A percentile compares a stretch with the other conserved stretches of the same genome.
These are phyloP conservation scores for Enteromius thamalakanensis DNA, from an alignment of 2,797 vertebrate genomes.

Conservation along the genomic window DNA sequence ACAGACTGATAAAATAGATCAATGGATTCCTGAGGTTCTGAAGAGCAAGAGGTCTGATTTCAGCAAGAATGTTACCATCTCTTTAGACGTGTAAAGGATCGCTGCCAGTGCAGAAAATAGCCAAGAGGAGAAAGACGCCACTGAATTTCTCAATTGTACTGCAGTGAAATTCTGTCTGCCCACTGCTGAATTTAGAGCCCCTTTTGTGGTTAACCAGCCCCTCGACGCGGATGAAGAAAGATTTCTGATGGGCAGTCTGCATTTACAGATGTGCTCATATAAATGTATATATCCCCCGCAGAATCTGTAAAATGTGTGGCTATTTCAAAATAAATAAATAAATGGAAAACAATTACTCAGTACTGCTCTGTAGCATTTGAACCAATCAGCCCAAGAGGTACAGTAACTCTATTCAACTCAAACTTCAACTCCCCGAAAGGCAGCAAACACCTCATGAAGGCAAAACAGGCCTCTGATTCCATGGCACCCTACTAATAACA, in stretches of 20 bases:
- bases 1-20: constrained; percentile 33
- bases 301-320: neutral
- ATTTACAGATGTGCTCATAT: constrained; percentile 23
- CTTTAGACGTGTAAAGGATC: constrained; percentile 22
- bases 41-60: constrained; percentile 25
- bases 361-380: neutral
- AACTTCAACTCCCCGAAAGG: too few species aligned
- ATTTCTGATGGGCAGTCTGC: constrained; percentile 19
- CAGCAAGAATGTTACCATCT: constrained; percentile 9
- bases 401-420: too few species aligned
- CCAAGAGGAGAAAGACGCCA: constrained; percentile 3
- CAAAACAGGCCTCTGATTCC: too few species aligned
- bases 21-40: constrained; percentile 40
- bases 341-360: neutral
- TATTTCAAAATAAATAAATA: neutral
- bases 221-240: neutral
- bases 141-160: constrained; percentile 20
- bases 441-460: too few species aligned
- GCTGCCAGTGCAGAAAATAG: constrained; percentile 12
- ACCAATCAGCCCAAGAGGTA: too few species aligned
- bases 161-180: constrained; percentile 1
- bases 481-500: too few species aligned
- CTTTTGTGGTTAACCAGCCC: constrained; percentile 24
- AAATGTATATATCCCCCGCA: neutral
- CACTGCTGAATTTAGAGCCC: constrained; percentile 8